Base-by-base conservation (phyloP, 1,140 invertebrate species). In the Psilanteris sp. region DNA sequence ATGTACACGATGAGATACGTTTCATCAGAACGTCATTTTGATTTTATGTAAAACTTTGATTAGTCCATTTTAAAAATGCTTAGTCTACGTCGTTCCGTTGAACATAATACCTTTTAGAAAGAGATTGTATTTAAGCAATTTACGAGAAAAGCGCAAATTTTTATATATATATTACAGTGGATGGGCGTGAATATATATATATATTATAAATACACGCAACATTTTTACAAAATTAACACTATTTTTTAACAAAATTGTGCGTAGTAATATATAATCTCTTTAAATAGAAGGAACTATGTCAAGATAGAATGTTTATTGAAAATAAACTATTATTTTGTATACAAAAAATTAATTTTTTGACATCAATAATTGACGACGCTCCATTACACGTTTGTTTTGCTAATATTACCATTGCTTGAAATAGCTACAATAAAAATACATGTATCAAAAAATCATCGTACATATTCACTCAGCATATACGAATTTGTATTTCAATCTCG, bases 201-300 rank as follows among this genome's bases (percentile, higher is more conserved):
- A 27, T 48, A 32, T 1, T 36, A 1, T 7, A 50, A 2, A 22
- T n/a, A n/a, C n/a, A n/a, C n/a, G n/a, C n/a, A n/a, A 61, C 55
- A 61, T 61, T 61, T 59, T 46, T 61, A 57, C 52, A 57, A 11
- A n/a, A n/a, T n/a, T n/a, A n/a, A n/a, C n/a, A n/a, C n/a, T n/a
- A n/a, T n/a, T n/a, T n/a, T n/a, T n/a, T n/a, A n/a, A n/a, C n/a
- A n/a, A n/a, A n/a, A n/a, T n/a, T n/a, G n/a, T n/a, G n/a, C n/a
- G n/a, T n/a, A n/a, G n/a, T n/a, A n/a, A n/a, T n/a, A n/a, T n/a
- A n/a, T n/a, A n/a, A n/a, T n/a, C n/a, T n/a, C n/a, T n/a, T n/a
- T n/a, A n/a, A n/a, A n/a, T n/a, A n/a, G n/a, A n/a, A n/a, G n/a
- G n/a, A n/a, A n/a, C n/a, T n/a, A n/a, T n/a, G n/a, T n/a, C n/a